These are phyloP conservation scores for Tylochromis polylepis DNA, from an alignment of 2,113 vertebrate species.

Conservation along the genomic window DNA sequence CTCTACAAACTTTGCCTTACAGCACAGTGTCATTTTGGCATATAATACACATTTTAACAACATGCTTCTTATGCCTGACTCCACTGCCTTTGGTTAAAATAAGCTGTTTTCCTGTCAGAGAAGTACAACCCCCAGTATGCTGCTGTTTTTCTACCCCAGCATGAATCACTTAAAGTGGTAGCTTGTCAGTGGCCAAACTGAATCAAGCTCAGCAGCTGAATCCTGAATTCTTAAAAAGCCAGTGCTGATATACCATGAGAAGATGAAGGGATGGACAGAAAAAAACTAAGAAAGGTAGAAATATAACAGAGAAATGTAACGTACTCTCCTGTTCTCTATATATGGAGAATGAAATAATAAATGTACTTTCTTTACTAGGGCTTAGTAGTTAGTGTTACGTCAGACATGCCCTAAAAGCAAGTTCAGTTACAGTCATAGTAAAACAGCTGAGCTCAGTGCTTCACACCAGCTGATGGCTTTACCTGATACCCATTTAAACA, in stretches of 20 bases:
- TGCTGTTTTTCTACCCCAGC: conserved; percentile 6
- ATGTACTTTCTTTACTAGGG: not conserved
- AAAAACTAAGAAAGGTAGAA: not conserved
- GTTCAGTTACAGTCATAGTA: not conserved
- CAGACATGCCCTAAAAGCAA: not conserved
- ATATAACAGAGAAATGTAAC: not conserved
- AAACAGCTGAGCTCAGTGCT: not conserved
- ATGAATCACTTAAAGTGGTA: conserved; percentile 15
- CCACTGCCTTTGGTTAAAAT: conserved; percentile 37
- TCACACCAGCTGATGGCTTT: not conserved
- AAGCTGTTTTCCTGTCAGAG: conserved; percentile 28
- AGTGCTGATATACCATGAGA: not conserved
- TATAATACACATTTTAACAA: conserved; percentile 41
- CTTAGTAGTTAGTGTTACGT: not conserved
- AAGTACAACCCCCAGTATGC: conserved; percentile 40
- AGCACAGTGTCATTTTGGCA: conserved; percentile 31
- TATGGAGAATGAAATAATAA: not conserved
- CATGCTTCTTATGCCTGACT: not conserved
- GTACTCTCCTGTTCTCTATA: not conserved
- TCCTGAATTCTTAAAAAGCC: not conserved
- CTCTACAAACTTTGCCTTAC: conserved; percentile 35
- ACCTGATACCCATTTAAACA: not conserved
- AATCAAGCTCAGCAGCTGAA: conserved; percentile 14
- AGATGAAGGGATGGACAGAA: not conserved
- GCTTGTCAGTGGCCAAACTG: conserved; percentile 33